These are phyloP conservation scores for Glossosoma conforme DNA, from an alignment of 1,140 invertebrate species.

Conservation along the genomic window DNA sequence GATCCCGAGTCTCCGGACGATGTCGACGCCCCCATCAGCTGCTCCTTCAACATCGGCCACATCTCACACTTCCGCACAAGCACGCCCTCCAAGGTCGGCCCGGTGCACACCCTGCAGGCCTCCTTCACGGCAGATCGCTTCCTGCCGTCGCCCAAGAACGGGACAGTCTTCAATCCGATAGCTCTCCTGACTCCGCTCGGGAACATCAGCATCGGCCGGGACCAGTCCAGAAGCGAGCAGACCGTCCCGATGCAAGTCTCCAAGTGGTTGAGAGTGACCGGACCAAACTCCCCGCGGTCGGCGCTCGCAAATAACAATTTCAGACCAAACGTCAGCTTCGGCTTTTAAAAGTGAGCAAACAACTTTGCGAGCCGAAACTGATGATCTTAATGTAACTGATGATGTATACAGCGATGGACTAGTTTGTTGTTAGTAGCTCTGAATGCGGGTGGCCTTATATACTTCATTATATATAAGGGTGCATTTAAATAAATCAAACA, in stretches of 20 bases:
- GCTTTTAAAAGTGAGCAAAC: too few species aligned
- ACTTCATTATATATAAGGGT: too few species aligned
- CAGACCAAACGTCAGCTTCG: conserved; percentile 47
- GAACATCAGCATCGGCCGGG: conserved; percentile 4
- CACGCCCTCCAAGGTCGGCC: conserved; percentile 15
- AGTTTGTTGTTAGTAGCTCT: too few species aligned
- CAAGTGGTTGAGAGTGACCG: conserved; percentile 53
- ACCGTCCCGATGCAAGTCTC: conserved; percentile 39
- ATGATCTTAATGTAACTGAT: too few species aligned
- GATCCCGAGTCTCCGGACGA: conserved; percentile 14
- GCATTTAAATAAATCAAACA: too few species aligned
- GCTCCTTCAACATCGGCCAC: conserved; percentile 28
- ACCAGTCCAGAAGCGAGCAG: conserved; percentile 2
- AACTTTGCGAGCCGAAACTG: too few species aligned
- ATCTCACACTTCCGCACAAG: conserved; percentile 21
- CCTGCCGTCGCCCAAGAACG: conserved; percentile 3
- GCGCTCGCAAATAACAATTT: conserved; percentile 41
- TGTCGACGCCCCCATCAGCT: conserved; percentile 24
- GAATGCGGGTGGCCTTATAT: too few species aligned
- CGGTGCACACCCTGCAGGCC: not conserved
- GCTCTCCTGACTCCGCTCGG: conserved; percentile 14
- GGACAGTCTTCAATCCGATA: conserved; percentile 21
- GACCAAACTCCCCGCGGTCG: conserved; percentile 50
- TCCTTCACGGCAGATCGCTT: not conserved
- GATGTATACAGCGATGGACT: too few species aligned